Evolutionary conservation across 2,113 vertebrate species (phyloP).

Genomic region (Labrus mixtus): DNA sequence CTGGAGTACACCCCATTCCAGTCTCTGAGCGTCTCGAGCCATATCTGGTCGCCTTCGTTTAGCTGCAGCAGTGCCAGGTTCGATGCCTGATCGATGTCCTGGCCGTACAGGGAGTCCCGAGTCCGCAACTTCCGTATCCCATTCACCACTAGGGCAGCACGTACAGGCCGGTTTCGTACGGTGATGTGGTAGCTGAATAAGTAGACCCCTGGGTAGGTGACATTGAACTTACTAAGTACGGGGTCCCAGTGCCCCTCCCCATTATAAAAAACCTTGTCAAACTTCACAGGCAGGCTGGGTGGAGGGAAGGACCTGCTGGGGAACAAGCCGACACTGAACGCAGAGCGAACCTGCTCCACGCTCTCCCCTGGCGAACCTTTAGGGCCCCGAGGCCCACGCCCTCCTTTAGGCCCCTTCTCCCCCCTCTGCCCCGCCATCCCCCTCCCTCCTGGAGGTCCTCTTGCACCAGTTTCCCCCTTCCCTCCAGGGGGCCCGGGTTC

Average conservation of each 20-base stretch:
- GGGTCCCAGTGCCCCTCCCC: conserved; percentile 90
- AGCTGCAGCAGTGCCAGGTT: conserved; percentile 90
- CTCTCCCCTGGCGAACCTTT: conserved; percentile 87
- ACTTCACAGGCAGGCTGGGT: conserved; percentile 88
- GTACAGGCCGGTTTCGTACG: conserved; percentile 89
- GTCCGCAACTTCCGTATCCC: conserved; percentile 87
- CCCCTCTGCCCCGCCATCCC: conserved; percentile 88
- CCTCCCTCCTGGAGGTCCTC: conserved; percentile 85
- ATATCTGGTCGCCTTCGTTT: conserved; percentile 89
- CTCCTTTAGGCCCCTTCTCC: conserved; percentile 87
- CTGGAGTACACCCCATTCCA: conserved; percentile 95
- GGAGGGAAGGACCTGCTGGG: conserved; percentile 91
- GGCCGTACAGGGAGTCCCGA: conserved; percentile 91
- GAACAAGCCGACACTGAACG: conserved; percentile 92
- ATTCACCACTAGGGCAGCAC: conserved; percentile 88
- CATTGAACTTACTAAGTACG: conserved; percentile 88
- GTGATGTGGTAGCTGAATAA: conserved; percentile 94
- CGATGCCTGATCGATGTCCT: conserved; percentile 95
- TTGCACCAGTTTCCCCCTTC: conserved; percentile 87
- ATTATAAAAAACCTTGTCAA: conserved; percentile 92
- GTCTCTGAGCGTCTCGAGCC: conserved; percentile 92
- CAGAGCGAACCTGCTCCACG: conserved; percentile 75
- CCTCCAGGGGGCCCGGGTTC: conserved; percentile 80
- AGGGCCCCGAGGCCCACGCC: conserved; percentile 83
- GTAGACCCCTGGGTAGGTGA: conserved; percentile 88